Conservation (phyloP, 37 sponge, comb jelly and placozoan species). For the Crambe crambe region DNA sequence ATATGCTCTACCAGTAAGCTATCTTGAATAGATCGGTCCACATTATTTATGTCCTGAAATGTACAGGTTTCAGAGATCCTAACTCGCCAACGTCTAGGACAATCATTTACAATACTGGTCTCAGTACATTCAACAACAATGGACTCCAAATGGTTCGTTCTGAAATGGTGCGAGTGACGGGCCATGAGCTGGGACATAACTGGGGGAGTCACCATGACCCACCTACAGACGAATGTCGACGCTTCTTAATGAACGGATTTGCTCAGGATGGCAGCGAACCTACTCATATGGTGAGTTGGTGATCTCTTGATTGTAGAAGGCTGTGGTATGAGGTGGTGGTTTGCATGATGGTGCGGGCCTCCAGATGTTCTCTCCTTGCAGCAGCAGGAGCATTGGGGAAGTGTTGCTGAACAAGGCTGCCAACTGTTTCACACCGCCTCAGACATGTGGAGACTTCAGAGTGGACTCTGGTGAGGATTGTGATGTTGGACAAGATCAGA, state of each 20-base stretch:
- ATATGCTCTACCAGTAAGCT: conserved; percentile 62
- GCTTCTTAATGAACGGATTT: conserved; percentile 54
- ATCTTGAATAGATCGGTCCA: not conserved
- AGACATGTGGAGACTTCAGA: conserved; percentile 34
- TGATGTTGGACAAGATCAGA: conserved; percentile 48
- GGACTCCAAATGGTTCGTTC: conserved; percentile 1
- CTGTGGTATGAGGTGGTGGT: too few relatives aligned
- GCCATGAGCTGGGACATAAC: conserved; percentile 71
- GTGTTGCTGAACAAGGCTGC: conserved; percentile 27
- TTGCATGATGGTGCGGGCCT: too few relatives aligned
- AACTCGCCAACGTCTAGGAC: too few relatives aligned
- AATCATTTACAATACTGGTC: conserved; percentile 61
- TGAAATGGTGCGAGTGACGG: conserved; percentile 25
- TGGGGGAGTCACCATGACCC: conserved; percentile 87
- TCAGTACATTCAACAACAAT: conserved; percentile 19
- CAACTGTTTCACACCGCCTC: conserved; percentile 11
- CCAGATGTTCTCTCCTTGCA: conserved; percentile 46
- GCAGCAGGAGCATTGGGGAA: conserved; percentile 38
- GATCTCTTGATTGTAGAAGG: too few relatives aligned
- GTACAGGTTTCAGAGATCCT: conserved; percentile 5
- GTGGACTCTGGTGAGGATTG: conserved; percentile 51
- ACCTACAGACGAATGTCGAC: conserved; percentile 3
- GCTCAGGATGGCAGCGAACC: conserved; percentile 44
- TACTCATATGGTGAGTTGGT: conserved; percentile 15
- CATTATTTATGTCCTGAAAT: not conserved